Base-by-base conservation (phyloP, 2,797 vertebrate genomes). In the Limnodromus scolopaceus region DNA sequence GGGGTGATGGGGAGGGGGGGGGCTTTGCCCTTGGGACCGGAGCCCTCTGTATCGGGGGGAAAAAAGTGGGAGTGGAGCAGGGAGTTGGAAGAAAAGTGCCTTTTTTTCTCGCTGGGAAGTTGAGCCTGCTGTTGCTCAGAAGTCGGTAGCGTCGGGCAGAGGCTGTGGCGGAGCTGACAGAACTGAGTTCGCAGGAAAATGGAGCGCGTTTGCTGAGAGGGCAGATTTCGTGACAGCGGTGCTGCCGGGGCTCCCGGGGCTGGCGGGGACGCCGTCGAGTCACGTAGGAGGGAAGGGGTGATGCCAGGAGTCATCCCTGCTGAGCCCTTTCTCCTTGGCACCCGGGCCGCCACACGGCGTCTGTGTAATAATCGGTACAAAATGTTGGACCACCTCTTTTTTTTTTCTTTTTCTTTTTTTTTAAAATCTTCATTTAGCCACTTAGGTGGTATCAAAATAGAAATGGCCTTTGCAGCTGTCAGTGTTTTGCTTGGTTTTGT, bases 191-290 rank as follows among this genome's bases (percentile, higher is more conserved):
- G 92, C 86, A 32, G 77, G 71, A 92, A 96, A 96, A 92, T 85
- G 89, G 94, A 94, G 96, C 92, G 95, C 79, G 83, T 94, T 95
- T 96, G 97, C 96, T 97, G 96, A 96, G 96, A 71, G 95, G 87
- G 93, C 96, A 97, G 87, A 93, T 97, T 97, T 76, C 78, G 84
- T 91, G 97, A 89, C 96, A 81, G 90, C 69, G 43, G 48, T 18
- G 95, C 84, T 32, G 64, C 22, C 41, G 51, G 82, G 64, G 95
- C 86, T 85, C 61, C 84, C 57, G 78, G 86, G 46, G 86, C 91
- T 64, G 86, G 57, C 10, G 25, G 79, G 60, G 81, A 64, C 32
- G 81, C 97, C 89, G 87, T 92, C 95, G 84, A 54, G 92, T 83
- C 93, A 82, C 49, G 87, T 89, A 68, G 88, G 95, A 94, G 70